Base-by-base conservation (phyloP, 2,888 invertebrate species). In the Nemoura dubitans region DNA sequence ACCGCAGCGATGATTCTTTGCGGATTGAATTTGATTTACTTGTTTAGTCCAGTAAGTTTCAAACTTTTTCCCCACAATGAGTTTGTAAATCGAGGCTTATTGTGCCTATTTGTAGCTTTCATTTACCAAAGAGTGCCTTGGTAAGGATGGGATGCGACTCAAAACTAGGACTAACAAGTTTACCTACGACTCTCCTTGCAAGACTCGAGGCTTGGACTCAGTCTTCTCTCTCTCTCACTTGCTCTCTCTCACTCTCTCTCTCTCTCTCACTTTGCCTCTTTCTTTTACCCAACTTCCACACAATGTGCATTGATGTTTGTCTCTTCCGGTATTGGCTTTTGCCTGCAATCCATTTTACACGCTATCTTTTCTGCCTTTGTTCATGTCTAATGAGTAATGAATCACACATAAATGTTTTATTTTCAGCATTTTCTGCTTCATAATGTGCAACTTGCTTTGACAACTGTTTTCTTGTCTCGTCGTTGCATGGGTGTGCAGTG, bases 241-340 rank as follows among this genome's bases (percentile, higher is more conserved):
- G 5, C n/a, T 78, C n/a, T 26, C 25, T 78, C 78, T 27, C 78
- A 0, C 78, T 78, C 16, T 78, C 1, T 28, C 28, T 78, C 26
- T 78, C n/a, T 78, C n/a, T 26, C 78, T 78, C 26, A 10, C 2
- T 78, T 27, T 28, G 78, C 1, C 78, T 78, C 26, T 10, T 2
- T 59, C 59, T 1, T 59, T 59, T 21, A 21, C 59, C 59, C 14
- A 59, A 21, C 21, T 59, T 59, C 59, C 59, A 21, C 14, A 7
- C 14, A 14, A 59, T 59, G 59, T 59, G 59, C 14, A 59, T 21
- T 59, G 59, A 59, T 59, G 59, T 7, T 59, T 14, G 59, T 78
- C 78, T 76, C 76, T 28, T 78, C 78, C 28, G 5, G 78, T 28
- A 36, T 78, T 78, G 26, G 78, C 78, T 78, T 78, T 26, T 27